Percentiles rank a stretch among this genome's conserved stretches.
These are phyloP conservation scores for Rhingia campestris DNA, from an alignment of 2,888 invertebrate species.

Conservation along the genomic window DNA sequence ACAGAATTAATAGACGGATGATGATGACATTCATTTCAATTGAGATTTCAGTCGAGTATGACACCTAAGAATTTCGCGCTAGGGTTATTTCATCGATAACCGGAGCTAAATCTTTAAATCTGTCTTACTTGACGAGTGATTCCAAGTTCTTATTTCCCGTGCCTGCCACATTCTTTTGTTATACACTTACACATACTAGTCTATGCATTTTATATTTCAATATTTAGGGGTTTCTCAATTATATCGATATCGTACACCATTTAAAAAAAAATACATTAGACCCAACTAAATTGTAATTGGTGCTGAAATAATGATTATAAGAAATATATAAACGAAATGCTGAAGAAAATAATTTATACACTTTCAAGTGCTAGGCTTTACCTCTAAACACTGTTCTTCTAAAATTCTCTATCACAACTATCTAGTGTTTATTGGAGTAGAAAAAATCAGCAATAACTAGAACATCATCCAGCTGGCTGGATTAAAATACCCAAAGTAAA, in stretches of 20 bases:
- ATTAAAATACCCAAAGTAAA: constrained; percentile 29
- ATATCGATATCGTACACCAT: background rate
- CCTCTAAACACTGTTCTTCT: background rate
- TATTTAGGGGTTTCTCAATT: too few relatives aligned
- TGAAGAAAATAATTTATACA: background rate
- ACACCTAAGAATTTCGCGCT: too few relatives aligned
- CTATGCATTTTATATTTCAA: too few relatives aligned
- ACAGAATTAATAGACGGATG: too few relatives aligned
- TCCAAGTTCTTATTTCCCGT: too few relatives aligned
- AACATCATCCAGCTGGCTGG: constrained; percentile 71
- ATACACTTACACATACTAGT: too few relatives aligned
- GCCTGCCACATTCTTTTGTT: too few relatives aligned
- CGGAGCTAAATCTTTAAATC: too few relatives aligned
- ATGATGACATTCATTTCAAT: too few relatives aligned
- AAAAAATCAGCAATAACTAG: constrained; percentile 2
- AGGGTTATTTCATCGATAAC: too few relatives aligned
- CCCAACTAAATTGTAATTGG: constrained; percentile 24
- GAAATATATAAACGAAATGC: constrained; percentile 6
- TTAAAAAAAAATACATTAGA: background rate
- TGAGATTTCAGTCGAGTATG: too few relatives aligned
- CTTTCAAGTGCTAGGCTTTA: constrained; percentile 1
- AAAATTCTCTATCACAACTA: background rate
- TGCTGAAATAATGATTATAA: constrained; percentile 36
- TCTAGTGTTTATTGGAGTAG: background rate
- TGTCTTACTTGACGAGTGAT: too few relatives aligned